phyloP scores from a whole-genome alignment of 2,888 invertebrate species.

The Xylophagus ater region DNA sequence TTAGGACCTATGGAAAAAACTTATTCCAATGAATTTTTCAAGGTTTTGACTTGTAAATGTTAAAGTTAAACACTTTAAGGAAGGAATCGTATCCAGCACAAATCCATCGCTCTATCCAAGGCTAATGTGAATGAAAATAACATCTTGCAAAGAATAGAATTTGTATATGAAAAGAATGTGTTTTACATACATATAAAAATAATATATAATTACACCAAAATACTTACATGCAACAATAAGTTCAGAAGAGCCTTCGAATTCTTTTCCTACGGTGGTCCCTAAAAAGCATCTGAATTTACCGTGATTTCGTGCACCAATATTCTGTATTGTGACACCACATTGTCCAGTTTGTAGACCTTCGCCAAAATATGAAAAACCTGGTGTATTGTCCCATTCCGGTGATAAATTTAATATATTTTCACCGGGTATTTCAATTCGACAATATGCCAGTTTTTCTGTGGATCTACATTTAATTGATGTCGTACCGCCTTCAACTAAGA shows the following conservation, averaged over 20 bases:
- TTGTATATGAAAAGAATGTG: neutral
- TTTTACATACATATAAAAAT: neutral
- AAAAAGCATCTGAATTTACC: slow-evolving; percentile 58
- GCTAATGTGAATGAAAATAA: too few species aligned
- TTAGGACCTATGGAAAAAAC: too few species aligned
- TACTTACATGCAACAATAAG: slow-evolving; percentile 64
- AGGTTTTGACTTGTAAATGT: too few species aligned
- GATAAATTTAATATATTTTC: slow-evolving; percentile 38
- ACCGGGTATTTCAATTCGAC: slow-evolving; percentile 44
- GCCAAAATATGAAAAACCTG: slow-evolving; percentile 45
- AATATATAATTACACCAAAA: slow-evolving; percentile 5
- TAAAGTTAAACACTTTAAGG: too few species aligned
- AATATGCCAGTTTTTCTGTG: too few species aligned
- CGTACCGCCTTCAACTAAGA: too few species aligned
- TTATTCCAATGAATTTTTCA: too few species aligned
- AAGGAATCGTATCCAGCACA: too few species aligned
- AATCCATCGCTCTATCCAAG: too few species aligned
- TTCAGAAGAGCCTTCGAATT: slow-evolving; percentile 48
- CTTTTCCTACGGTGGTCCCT: slow-evolving; percentile 47
- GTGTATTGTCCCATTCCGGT: slow-evolving; percentile 39
- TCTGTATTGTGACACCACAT: slow-evolving; percentile 58
- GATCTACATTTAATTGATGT: too few species aligned
- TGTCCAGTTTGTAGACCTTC: slow-evolving; percentile 49
- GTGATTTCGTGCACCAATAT: slow-evolving; percentile 53
- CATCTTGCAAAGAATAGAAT: too few species aligned